phyloP scores from a whole-genome alignment of 1,140 invertebrate genomes.

The Atopsyche davidsoni region DNA sequence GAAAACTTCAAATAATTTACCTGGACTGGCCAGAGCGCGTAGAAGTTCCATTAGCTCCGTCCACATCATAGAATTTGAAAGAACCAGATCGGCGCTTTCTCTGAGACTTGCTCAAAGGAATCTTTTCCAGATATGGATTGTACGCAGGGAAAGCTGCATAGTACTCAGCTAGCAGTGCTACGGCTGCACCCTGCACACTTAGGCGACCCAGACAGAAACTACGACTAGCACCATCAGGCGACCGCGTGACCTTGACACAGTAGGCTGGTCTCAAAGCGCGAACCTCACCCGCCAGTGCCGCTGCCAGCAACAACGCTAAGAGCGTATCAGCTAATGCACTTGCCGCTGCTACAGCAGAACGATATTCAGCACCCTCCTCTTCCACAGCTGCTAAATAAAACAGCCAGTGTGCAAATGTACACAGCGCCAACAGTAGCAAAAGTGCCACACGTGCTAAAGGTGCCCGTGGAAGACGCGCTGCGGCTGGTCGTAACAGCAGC shows the following conservation, averaged over 20 bases:
- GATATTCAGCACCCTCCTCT: conserved; percentile 68
- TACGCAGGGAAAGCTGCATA: conserved; percentile 95
- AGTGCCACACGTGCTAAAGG: conserved; percentile 87
- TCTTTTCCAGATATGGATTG: conserved; percentile 90
- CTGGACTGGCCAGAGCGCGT: conserved; percentile 59
- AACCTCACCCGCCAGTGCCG: conserved; percentile 87
- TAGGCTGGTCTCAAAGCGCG: conserved; percentile 84
- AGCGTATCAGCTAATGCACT: conserved; percentile 73
- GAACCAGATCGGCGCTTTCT: conserved; percentile 67
- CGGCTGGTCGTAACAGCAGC: conserved; percentile 65
- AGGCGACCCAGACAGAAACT: conserved; percentile 86
- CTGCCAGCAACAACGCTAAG: conserved; percentile 91
- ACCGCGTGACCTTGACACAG: conserved; percentile 86
- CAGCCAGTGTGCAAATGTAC: conserved; percentile 94
- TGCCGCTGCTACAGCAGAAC: conserved; percentile 83
- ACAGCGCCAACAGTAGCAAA: conserved; percentile 81
- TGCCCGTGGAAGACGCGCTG: conserved; percentile 87
- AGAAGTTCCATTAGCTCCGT: conserved; percentile 69
- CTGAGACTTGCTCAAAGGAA: conserved; percentile 77
- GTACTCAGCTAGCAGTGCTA: conserved; percentile 90
- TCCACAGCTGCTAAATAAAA: conserved; percentile 87
- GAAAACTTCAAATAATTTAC: conserved; percentile 26
- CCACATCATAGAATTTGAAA: conserved; percentile 97
- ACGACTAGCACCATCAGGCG: conserved; percentile 85
- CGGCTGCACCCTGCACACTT: conserved; percentile 91